Base-by-base conservation (phyloP, 2,113 vertebrate genomes). In the Redunca redunca region DNA sequence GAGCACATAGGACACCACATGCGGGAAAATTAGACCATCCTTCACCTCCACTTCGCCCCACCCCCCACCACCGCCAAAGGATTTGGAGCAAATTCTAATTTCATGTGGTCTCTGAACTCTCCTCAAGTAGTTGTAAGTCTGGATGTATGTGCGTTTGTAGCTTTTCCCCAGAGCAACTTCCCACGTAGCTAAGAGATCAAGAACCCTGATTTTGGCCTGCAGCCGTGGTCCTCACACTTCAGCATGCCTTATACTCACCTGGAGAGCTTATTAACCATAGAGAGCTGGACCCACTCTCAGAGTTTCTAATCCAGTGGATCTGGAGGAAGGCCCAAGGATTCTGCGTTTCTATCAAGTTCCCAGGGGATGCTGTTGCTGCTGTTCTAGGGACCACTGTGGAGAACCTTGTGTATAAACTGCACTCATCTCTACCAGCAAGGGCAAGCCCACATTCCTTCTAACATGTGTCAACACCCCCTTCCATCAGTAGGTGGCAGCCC, bases 401-500 rank as follows among this genome's bases (percentile, higher is more conserved):
- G 74, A 90, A 33, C 19, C 58, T 26, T 28, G 28, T 3, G 14
- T 43, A 33, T 25, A 48, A 46, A n/a, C 6, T 7, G 88, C 30
- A 16, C 10, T 28, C 2, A 2, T 46, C 8, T 82, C 81, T 33
- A 67, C 40, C 92, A 82, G 83, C 36, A 71, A 48, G 52, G 36
- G 90, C 50, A 33, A 81, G 48, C 14, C 57, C 55, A 17, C 23
- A 3, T 19, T 77, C 50, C 33, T 33, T 57, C 52, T 84, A 91
- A 21, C 7, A 33, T n/a, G 46, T 55, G 87, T 36, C 84, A 55
- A 60, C 12, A 67, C 48, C 82, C 16, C 5, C 64, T 95, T 43
- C n/a, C 0, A 53, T 48, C 98, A 89, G 77, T 71, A 97, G 96
- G 78, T 93, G 96, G 78, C 93, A 97, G 96, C 77, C 95, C 25